A percentile compares a stretch with the other conserved stretches of the same genome.
phyloP scores from a whole-genome alignment of 2,113 vertebrate genomes.

The Daphoenositta chrysoptera region DNA sequence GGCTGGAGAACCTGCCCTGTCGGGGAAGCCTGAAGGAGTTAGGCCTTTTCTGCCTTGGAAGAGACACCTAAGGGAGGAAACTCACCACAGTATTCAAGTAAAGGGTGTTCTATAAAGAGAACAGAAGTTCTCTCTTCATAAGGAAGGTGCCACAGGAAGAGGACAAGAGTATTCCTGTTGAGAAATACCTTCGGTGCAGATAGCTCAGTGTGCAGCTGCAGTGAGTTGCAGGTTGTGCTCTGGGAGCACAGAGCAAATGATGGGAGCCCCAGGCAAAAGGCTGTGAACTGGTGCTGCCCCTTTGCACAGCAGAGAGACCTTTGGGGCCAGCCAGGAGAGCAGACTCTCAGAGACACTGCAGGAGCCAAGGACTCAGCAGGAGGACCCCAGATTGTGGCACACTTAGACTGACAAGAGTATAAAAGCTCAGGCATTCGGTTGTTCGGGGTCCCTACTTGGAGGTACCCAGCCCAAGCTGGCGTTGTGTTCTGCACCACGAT shows the following conservation, averaged over 20 bases:
- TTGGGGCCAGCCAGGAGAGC: neutral
- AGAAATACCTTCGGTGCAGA: neutral
- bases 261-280: neutral
- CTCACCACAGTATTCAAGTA: neutral
- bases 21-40: neutral
- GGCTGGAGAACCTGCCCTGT: neutral
- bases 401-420: neutral
- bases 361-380: neutral
- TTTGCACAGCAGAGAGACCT: neutral
- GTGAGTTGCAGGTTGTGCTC: neutral
- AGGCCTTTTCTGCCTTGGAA: neutral
- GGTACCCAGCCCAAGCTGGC: neutral
- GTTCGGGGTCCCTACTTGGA: neutral
- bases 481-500: neutral
- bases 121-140: neutral
- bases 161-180: neutral
- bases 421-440: accelerated
- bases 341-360: neutral
- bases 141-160: neutral
- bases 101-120: neutral
- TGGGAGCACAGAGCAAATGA: no score
- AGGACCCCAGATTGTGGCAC: neutral
- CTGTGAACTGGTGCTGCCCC: neutral
- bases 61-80: neutral
- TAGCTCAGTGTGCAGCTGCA: neutral